Base-by-base conservation (phyloP, 2,797 vertebrate genomes). In the Siniperca scherzeri region DNA sequence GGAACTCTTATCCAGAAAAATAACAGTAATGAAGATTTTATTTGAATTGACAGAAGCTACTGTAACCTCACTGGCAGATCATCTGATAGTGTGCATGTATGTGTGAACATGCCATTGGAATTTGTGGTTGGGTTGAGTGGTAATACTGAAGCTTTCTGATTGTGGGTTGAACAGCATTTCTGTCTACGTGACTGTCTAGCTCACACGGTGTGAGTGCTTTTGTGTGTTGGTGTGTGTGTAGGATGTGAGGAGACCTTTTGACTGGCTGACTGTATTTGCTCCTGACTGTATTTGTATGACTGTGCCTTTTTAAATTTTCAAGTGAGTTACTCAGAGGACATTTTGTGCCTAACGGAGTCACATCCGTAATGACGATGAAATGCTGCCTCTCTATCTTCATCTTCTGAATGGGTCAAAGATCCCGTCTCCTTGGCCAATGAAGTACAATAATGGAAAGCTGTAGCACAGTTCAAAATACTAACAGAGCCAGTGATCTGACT, bases 281-380 rank as follows among this genome's bases (percentile, higher is more conserved):
- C 40, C 60, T 70, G 66, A 69, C 78, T 76, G 53, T 87, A 60
- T 84, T 76, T 79, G 74, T 77, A 73, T 84, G 71, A 76, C 75
- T 70, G 25, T 81, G 53, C 74, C 42, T 86, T 84, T 77, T 80
- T 22, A 69, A 46, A 74, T 59, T 83, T 87, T 86, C 17, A 80
- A 81, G 73, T 64, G 61, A 90, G 82, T 90, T 78, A 86, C 75
- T 88, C 84, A 85, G 85, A 82, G 77, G 74, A 89, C 89, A 70
- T 87, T 78, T 83, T 88, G 81, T 86, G 83, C 74, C 46, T 48
- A 62, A 65, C 78, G 88, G 87, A 92, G 74, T 92, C 88, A 90
- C 73, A 55, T 82, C 74, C 33, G 7, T 83, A 82, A 86, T 85
- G 78, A 80, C 56, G 66, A 84, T 60, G 69, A 87, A 90, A 89